Evolutionary conservation across 2,797 vertebrate genomes (phyloP).

Genomic region (Macropodus opercularis): DNA sequence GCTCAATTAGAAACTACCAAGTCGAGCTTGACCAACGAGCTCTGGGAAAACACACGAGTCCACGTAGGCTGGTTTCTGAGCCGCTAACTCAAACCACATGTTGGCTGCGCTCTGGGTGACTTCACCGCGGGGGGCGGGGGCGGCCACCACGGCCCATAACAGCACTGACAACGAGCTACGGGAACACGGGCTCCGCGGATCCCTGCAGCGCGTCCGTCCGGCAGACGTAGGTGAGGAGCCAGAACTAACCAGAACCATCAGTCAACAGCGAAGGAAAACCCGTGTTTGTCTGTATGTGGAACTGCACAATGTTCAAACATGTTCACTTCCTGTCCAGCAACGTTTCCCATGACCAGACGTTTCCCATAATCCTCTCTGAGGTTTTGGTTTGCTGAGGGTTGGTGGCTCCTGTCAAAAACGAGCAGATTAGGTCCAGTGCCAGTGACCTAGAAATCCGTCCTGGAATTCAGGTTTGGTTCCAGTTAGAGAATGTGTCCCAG

Average conservation of each 20-base stretch:
- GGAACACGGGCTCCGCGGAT: slow-evolving; percentile 64
- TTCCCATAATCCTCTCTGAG: too few species aligned
- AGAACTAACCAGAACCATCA: neutral
- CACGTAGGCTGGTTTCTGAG: slow-evolving; percentile 57
- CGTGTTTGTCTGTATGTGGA: too few species aligned
- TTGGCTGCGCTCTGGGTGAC: slow-evolving; percentile 58
- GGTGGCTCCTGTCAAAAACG: too few species aligned
- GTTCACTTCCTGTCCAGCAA: neutral
- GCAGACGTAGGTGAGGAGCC: too few species aligned
- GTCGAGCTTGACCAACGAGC: slow-evolving; percentile 37
- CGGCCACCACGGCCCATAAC: too few species aligned
- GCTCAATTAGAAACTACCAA: slow-evolving; percentile 35
- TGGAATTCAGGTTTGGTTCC: too few species aligned
- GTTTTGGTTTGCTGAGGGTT: too few species aligned
- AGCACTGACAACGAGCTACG: slow-evolving; percentile 63
- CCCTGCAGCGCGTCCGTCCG: slow-evolving; percentile 40
- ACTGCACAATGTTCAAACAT: too few species aligned
- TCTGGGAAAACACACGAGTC: slow-evolving; percentile 24
- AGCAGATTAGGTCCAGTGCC: too few species aligned
- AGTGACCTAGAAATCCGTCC: too few species aligned
- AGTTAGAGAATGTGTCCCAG: too few species aligned
- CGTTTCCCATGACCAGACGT: neutral
- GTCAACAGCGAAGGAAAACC: too few species aligned
- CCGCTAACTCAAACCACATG: slow-evolving; percentile 81
- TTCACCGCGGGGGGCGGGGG: slow-evolving; percentile 23